A percentile compares a stretch with the other conserved stretches of the same genome.
Conservation (phyloP, 2,888 invertebrate species). For the Meandrusa payeni region DNA sequence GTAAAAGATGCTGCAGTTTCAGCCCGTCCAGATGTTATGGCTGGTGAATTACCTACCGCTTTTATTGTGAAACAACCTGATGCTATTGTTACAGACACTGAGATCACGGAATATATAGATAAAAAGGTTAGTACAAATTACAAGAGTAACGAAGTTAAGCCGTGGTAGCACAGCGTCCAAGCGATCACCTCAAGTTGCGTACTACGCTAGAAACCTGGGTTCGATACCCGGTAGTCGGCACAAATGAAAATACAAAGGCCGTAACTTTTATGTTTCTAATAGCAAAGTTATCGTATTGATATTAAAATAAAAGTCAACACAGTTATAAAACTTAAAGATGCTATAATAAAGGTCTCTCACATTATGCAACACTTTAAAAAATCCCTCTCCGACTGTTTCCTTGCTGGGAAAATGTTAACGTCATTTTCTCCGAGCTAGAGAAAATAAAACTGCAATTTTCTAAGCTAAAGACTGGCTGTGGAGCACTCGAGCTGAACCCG, state of each 20-base stretch:
- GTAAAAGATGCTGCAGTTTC: slow-evolving; percentile 57
- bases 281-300: no score
- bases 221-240: no score
- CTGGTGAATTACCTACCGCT: slow-evolving; percentile 59
- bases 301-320: no score
- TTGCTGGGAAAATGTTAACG: slow-evolving; percentile 14
- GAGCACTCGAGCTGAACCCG: slow-evolving; percentile 9
- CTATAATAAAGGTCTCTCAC: slow-evolving; percentile 3
- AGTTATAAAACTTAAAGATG: no score
- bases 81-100: slow-evolving; percentile 42
- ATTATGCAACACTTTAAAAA: slow-evolving; percentile 7
- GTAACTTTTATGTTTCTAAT: no score
- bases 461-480: slow-evolving; percentile 18
- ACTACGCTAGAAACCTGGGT: no score
- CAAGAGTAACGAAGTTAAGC: no score
- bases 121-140: slow-evolving; percentile 45
- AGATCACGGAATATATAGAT: slow-evolving; percentile 48
- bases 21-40: slow-evolving; percentile 48
- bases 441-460: slow-evolving; percentile 23
- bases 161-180: no score
- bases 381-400: background rate
- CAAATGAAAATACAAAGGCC: no score
- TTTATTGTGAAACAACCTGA: slow-evolving; percentile 50
- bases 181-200: no score
- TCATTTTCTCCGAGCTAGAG: slow-evolving; percentile 13